Conservation (phyloP, 1,140 invertebrate species). For the Pseudomyrmex sp. region DNA sequence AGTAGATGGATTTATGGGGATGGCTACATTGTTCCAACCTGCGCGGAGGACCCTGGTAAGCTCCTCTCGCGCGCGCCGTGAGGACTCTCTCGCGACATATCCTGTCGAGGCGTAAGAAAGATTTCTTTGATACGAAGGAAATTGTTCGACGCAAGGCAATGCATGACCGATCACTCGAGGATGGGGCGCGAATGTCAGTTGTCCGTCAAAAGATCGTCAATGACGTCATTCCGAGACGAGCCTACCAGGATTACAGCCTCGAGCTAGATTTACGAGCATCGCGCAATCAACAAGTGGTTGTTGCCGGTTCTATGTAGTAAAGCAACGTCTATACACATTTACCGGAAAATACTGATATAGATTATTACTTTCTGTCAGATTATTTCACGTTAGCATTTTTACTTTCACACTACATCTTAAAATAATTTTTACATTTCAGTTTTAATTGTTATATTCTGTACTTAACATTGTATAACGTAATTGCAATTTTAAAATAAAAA, state of each 20-base stretch:
- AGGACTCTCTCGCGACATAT: not conserved
- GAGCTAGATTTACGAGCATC: constrained; percentile 83
- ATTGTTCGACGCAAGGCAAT: constrained; percentile 1
- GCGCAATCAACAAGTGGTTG: constrained; percentile 78
- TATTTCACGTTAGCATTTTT: no score
- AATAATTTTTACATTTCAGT: no score
- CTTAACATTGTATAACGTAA: not conserved
- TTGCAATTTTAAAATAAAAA: not conserved
- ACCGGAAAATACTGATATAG: not conserved
- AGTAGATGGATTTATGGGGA: constrained; percentile 78
- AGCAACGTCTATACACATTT: not conserved
- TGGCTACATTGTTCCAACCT: constrained; percentile 58
- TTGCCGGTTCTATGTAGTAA: not conserved
- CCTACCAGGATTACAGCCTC: constrained; percentile 84
- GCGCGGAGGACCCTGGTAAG: constrained; percentile 73
- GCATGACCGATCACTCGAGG: constrained; percentile 45
- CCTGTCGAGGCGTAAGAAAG: constrained; percentile 38
- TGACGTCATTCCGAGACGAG: constrained; percentile 84
- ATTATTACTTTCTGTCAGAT: not conserved
- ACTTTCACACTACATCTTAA: no score
- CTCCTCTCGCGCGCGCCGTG: constrained; percentile 64
- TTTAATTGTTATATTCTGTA: no score
- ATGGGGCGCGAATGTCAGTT: constrained; percentile 75
- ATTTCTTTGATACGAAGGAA: constrained; percentile 21
- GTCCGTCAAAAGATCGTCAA: constrained; percentile 84